These are phyloP conservation scores for Catharus fuscescens DNA, from an alignment of 2,113 vertebrate species.

Conservation along the genomic window DNA sequence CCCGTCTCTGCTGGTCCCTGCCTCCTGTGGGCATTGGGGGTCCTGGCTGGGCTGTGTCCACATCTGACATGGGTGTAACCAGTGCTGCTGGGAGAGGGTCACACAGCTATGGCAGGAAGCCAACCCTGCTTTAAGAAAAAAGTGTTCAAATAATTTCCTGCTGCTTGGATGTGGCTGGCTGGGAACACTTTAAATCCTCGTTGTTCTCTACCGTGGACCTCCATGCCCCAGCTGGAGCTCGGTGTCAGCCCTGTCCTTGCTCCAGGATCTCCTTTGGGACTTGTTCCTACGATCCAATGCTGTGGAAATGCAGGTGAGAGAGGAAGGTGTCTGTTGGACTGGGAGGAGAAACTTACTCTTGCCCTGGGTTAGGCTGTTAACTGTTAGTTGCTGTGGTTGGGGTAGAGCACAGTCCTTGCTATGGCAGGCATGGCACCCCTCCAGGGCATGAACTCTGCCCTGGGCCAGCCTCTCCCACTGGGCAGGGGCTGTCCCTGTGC, in stretches of 20 bases:
- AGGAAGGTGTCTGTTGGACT: neutral
- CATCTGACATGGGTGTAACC: fast-evolving
- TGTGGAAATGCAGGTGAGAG: neutral
- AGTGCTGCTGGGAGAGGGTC: fast-evolving
- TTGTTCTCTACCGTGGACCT: neutral
- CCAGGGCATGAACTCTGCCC: neutral
- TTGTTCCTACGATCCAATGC: neutral
- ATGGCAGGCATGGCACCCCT: fast-evolving
- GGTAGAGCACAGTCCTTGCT: neutral
- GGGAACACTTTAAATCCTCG: neutral
- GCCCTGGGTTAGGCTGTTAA: neutral
- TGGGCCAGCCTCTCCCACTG: fast-evolving
- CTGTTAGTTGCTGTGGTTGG: neutral
- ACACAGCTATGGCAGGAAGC: neutral
- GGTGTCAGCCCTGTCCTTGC: neutral
- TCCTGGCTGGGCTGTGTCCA: neutral
- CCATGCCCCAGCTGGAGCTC: neutral
- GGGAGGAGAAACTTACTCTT: neutral
- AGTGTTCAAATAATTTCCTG: neutral
- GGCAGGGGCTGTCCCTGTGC: neutral
- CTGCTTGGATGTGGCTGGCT: neutral
- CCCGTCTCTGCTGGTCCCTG: neutral
- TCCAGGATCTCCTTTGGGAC: neutral
- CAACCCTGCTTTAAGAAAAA: neutral
- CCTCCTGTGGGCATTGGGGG: neutral